Evolutionary conservation across 1,140 invertebrate genomes (phyloP), one percentile per base, ranked within the genome.

Genomic region (Delia radicum): DNA sequence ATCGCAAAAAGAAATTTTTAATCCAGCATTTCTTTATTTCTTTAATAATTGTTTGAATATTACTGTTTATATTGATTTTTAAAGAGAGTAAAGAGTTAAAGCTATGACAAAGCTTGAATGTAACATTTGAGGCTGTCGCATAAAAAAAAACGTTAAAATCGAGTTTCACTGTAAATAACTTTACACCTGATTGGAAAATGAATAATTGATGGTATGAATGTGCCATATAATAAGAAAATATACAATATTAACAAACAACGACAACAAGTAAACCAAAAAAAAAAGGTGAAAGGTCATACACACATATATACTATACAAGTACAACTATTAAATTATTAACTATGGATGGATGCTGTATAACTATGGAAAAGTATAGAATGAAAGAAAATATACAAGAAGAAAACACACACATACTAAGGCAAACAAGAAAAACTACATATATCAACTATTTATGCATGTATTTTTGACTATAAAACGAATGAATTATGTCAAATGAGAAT

Each of bases 201-300:
- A 65, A 65, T 65, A 65, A 65, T 55, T 4, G 12, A 55, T 55
- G 48, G n/a, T 21, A 55, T 15, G 62, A 28, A 65, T 65, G 62
- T 29, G 62, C 26, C 29, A 13, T 24, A 28, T 6, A 13, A 3
- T 2, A 13, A 29, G 6, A n/a, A n/a, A n/a, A n/a, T n/a, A n/a
- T n/a, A n/a, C 27, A 29, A 65, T 5, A 29, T 13, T 29, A 65
- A 65, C 24, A 33, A 10, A 67, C 7, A 15, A 69, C 18, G 18
- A 33, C 3, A 31, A 37, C 15, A 69, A 33, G 8, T 18, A 33
- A 21, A 69, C 12, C 65, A 69, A 24, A 28, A 69, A 21, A n/a
- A 21, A 33, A n/a, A 69, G 29, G 29, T 33, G 18, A 73, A 48
- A 73, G 24, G 27, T 61, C 31, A 61, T 73, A 73, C 42, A 73